Evolutionary conservation across 2,888 invertebrate species (phyloP).

Genomic region (Thera britannica): DNA sequence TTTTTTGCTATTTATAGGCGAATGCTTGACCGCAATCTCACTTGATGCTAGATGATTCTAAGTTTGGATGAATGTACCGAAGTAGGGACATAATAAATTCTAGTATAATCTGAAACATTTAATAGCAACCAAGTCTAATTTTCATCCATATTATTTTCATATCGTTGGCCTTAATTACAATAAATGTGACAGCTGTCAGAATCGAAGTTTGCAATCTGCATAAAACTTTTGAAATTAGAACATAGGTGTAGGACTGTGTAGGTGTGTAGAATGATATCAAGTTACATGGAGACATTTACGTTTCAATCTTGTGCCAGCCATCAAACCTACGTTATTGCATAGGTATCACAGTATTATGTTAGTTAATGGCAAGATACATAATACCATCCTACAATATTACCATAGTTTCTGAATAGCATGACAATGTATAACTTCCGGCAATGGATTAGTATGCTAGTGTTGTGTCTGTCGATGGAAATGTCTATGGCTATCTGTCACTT

Average conservation of each 20-base stretch:
- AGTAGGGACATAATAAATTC: no score
- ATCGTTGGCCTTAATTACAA: no score
- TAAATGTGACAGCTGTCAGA: not conserved
- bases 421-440: conserved; percentile 22
- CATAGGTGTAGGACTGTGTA: conserved; percentile 13
- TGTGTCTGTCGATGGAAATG: conserved; percentile 15
- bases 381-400: conserved; percentile 9
- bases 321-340: conserved; percentile 21
- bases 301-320: conserved; percentile 11
- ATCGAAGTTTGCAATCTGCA: not conserved
- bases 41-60: no score
- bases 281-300: conserved; percentile 12
- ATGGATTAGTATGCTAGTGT: conserved; percentile 21
- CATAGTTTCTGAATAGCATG: conserved; percentile 22
- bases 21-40: no score
- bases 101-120: no score
- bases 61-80: no score
- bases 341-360: conserved; percentile 10
- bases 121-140: no score
- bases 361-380: conserved; percentile 8
- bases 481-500: conserved; percentile 26
- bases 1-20: no score
- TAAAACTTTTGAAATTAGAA: not conserved
- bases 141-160: no score
- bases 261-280: conserved; percentile 15